These are phyloP conservation scores for Peromyscus melanophrys DNA, from an alignment of 2,797 vertebrate species.

Conservation along the genomic window DNA sequence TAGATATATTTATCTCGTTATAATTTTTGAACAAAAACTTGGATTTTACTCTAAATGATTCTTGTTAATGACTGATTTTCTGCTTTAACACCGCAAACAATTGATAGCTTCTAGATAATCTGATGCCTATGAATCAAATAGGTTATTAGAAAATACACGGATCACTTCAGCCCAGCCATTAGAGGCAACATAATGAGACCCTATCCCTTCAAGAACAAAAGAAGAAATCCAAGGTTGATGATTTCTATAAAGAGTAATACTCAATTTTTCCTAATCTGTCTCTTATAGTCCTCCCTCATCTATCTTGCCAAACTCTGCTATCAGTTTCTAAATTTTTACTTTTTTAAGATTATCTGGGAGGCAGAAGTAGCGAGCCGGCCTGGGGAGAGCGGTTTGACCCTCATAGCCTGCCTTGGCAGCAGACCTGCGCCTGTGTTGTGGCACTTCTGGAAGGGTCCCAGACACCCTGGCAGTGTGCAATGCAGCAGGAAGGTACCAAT, in stretches of 20 bases:
- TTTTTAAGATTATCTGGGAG: not conserved
- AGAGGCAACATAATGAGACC: not conserved
- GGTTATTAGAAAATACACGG: not conserved
- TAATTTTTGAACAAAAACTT: slow-evolving; percentile 56
- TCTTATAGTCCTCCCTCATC: not conserved
- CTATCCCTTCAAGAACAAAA: not conserved
- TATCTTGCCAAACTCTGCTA: not conserved
- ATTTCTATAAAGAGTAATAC: not conserved
- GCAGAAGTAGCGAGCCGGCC: too few species aligned
- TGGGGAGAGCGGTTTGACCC: too few species aligned
- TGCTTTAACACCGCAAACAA: not conserved
- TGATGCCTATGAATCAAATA: slow-evolving; percentile 60
- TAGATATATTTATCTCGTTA: slow-evolving; percentile 62
- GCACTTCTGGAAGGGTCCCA: too few species aligned
- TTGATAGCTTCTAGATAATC: not conserved
- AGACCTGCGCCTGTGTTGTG: too few species aligned
- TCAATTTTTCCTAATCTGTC: not conserved
- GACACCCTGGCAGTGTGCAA: too few species aligned
- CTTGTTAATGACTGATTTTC: slow-evolving; percentile 55
- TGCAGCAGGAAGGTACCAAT: slow-evolving; percentile 49
- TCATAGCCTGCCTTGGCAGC: too few species aligned
- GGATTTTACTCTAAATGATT: slow-evolving; percentile 38
- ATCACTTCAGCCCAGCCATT: not conserved
- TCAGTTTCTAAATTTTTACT: not conserved
- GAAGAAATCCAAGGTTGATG: not conserved